Evolutionary conservation across 2,113 vertebrate genomes (phyloP), one percentile per base, ranked within the genome.

Genomic region (Poeciliopsis retropinna): DNA sequence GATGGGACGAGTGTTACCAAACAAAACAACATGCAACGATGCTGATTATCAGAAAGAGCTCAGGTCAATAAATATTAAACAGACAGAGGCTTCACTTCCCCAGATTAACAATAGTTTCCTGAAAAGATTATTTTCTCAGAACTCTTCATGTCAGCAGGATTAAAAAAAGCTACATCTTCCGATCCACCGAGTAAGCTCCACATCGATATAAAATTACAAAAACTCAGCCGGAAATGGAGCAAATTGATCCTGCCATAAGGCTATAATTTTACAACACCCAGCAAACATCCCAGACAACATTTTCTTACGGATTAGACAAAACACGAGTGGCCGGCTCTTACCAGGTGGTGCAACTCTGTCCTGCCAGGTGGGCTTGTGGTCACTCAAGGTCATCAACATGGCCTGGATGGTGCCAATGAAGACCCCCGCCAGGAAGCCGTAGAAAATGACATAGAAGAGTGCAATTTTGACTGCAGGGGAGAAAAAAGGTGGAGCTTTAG

Each of bases 321-420:
- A 47, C 0, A 17, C 19, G 44, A 41, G 44, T 41, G 17, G 39
- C 0, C 17, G 25, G 32, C 11, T 61, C 85, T 95, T 96, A 99
- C 98, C 98, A 91, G 98, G 98, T 47, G 97, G 97, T 67, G 96
- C 95, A 27, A 99, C 95, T 76, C 98, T 91, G 93, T 99, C 98
- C 92, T 99, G 98, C 92, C 98, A 99, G 61, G 97, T 99, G 86
- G 98, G 98, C 91, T 97, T 96, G 91, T 96, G 96, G 69, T 94
- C 89, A 47, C 95, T 98, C 87, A 99, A 88, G 34, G 98, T 99
- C 47, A 99, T 95, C 82, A 99, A 92, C 94, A 99, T 78, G 79
- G 96, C 96, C 64, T 99, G 97, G 89, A 99, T 99, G 93, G 98
- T 99, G 74, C 98, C 98, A 0, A 99, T 95, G 92, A 99, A 99